Conservation (phyloP, 1,140 invertebrate genomes). For the Ephestia elutella region DNA sequence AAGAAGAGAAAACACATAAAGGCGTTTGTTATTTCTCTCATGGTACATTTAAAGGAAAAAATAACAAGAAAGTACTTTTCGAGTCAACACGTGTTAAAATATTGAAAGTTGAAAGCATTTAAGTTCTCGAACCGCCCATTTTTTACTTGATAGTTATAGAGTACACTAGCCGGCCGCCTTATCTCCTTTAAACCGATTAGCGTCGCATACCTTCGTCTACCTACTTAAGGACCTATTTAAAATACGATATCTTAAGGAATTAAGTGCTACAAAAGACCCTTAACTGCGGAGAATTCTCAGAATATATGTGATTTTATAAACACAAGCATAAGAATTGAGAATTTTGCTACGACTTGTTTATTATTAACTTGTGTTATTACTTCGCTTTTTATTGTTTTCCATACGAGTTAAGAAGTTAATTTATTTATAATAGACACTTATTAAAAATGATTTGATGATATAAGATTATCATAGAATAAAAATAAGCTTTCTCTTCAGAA, state of each 20-base stretch:
- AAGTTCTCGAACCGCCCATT: conserved; percentile 13
- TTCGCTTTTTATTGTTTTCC: too few species aligned
- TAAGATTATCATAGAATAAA: neutral
- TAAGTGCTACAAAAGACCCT: neutral
- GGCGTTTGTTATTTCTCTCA: too few species aligned
- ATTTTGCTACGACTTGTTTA: neutral
- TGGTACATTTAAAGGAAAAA: too few species aligned
- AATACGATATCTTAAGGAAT: neutral
- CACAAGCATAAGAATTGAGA: neutral
- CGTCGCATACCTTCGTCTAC: conserved; percentile 1
- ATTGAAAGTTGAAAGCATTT: conserved; percentile 7
- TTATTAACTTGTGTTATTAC: neutral
- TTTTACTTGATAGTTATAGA: conserved; percentile 10
- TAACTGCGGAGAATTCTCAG: neutral
- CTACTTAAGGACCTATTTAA: conserved; percentile 5
- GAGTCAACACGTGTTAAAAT: conserved; percentile 2
- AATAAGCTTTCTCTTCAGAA: conserved; percentile 6
- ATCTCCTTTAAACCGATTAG: conserved; percentile 13
- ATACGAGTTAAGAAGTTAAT: too few species aligned
- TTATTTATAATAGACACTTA: too few species aligned
- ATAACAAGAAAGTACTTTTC: too few species aligned
- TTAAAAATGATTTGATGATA: too few species aligned
- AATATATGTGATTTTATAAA: neutral
- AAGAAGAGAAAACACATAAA: too few species aligned
- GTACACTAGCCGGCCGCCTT: conserved; percentile 8